Percentiles rank a stretch among this genome's conserved stretches.
Evolutionary conservation across 2,888 invertebrate species (phyloP).

Genomic region (Polydrusus cervinus): DNA sequence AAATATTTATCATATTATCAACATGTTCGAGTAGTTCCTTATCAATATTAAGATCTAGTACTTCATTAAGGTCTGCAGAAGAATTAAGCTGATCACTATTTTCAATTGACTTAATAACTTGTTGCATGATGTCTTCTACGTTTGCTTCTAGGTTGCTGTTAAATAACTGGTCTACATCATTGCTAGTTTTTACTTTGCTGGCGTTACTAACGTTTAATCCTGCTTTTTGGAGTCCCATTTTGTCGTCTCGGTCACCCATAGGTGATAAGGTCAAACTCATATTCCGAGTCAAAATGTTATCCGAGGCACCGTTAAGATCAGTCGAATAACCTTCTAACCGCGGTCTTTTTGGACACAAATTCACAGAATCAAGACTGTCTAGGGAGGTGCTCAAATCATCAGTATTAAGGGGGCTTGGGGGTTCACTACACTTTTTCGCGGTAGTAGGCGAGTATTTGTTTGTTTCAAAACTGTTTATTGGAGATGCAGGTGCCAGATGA

Average conservation of each 20-base stretch:
- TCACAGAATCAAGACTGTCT: conserved; percentile 64
- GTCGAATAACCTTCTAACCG: conserved; percentile 60
- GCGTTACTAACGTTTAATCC: conserved; percentile 73
- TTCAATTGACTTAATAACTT: conserved; percentile 84
- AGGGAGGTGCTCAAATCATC: conserved; percentile 57
- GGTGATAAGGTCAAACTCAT: conserved; percentile 74
- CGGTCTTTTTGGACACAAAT: conserved; percentile 63
- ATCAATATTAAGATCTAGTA: conserved; percentile 67
- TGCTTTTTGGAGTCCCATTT: conserved; percentile 74
- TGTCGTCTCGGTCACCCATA: conserved; percentile 74
- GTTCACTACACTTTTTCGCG: conserved; percentile 55
- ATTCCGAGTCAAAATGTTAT: conserved; percentile 57
- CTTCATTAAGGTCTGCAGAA: conserved; percentile 64
- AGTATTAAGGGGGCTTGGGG: conserved; percentile 56
- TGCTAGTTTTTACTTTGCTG: conserved; percentile 60
- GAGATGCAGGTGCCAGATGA: conserved; percentile 63
- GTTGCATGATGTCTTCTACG: conserved; percentile 80
- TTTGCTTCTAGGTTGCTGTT: conserved; percentile 74
- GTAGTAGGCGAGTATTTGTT: conserved; percentile 59
- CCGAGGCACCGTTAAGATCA: conserved; percentile 63
- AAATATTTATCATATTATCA: conserved; percentile 73
- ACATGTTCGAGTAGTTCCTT: conserved; percentile 72
- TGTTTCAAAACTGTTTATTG: conserved; percentile 63
- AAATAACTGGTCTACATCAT: conserved; percentile 80
- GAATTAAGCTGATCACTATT: conserved; percentile 70